phyloP scores from a whole-genome alignment of 2,797 vertebrate genomes.

The Discoglossus pictus region DNA sequence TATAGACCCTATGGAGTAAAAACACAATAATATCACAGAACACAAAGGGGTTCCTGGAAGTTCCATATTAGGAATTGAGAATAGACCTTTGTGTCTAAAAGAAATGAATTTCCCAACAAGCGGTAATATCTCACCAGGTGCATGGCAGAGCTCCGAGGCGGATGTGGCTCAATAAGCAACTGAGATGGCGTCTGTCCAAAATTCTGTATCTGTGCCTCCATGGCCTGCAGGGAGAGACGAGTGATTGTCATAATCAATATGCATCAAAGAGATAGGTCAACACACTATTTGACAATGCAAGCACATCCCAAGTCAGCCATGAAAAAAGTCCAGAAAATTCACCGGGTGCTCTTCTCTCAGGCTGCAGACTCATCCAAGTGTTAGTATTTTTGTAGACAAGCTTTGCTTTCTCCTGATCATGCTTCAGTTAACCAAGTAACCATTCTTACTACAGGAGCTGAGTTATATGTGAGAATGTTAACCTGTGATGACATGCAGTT shows the following conservation, averaged over 20 bases:
- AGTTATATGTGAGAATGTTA: constrained; percentile 79
- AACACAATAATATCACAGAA: too few relatives aligned
- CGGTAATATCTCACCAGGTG: constrained; percentile 91
- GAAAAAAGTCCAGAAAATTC: constrained; percentile 82
- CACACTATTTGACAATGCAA: constrained; percentile 87
- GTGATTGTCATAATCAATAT: constrained; percentile 88
- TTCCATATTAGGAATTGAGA: neutral
- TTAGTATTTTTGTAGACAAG: constrained; percentile 94
- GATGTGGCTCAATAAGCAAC: constrained; percentile 99
- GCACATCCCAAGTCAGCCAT: constrained; percentile 89
- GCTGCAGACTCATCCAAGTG: constrained; percentile 91
- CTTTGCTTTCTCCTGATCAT: constrained; percentile 91
- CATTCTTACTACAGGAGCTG: constrained; percentile 76
- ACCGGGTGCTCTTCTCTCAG: constrained; percentile 77
- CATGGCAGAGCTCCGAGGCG: constrained; percentile 98
- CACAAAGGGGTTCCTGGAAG: too few relatives aligned
- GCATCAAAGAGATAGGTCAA: constrained; percentile 90
- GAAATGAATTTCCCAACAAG: constrained; percentile 67
- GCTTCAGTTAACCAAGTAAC: constrained; percentile 90
- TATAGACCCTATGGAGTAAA: too few relatives aligned
- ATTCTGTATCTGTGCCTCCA: constrained; percentile 94
- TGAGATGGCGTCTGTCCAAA: constrained; percentile 99
- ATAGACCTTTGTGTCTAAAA: constrained; percentile 42
- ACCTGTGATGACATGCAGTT: constrained; percentile 84
- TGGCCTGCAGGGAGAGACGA: constrained; percentile 85